Conservation (phyloP, 2,113 vertebrate genomes). For the Epinephelus lanceolatus region DNA sequence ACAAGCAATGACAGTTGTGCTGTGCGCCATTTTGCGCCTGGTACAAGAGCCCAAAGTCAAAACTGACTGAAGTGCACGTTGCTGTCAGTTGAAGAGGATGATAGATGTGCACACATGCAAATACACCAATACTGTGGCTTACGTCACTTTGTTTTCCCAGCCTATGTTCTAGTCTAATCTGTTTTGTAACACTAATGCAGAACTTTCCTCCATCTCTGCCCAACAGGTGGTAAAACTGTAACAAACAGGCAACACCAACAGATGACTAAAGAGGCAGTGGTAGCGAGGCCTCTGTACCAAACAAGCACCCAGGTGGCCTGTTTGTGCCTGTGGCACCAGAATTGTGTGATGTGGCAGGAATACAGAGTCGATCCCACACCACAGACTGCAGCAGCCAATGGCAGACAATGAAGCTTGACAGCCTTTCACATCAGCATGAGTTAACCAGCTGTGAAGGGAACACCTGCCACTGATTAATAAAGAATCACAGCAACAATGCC, state of each 20-base stretch:
- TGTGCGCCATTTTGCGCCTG: too few relatives aligned
- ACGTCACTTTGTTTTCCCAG: background rate
- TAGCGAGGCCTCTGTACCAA: slow-evolving; percentile 5
- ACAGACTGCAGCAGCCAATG: slow-evolving; percentile 39
- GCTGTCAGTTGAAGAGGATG: background rate
- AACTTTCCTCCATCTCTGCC: background rate
- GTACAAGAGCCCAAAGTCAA: background rate
- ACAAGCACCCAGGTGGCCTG: slow-evolving; percentile 20
- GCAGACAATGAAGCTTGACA: slow-evolving; percentile 62
- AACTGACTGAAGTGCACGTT: background rate
- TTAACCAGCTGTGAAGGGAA: slow-evolving; percentile 78
- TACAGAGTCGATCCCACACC: background rate
- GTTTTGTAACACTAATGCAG: background rate
- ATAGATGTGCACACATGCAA: background rate
- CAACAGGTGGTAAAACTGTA: background rate
- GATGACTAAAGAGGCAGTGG: background rate
- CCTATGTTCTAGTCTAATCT: background rate
- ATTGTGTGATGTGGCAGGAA: slow-evolving; percentile 54
- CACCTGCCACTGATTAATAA: slow-evolving; percentile 77
- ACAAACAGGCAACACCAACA: background rate
- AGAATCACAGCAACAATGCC: slow-evolving; percentile 60
- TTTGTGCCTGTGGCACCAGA: slow-evolving; percentile 45
- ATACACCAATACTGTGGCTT: background rate
- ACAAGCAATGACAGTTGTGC: too few relatives aligned
- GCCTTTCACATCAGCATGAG: slow-evolving; percentile 60